These are phyloP conservation scores for Hormaphis cornu DNA, from an alignment of 1,140 invertebrate species.

Conservation along the genomic window DNA sequence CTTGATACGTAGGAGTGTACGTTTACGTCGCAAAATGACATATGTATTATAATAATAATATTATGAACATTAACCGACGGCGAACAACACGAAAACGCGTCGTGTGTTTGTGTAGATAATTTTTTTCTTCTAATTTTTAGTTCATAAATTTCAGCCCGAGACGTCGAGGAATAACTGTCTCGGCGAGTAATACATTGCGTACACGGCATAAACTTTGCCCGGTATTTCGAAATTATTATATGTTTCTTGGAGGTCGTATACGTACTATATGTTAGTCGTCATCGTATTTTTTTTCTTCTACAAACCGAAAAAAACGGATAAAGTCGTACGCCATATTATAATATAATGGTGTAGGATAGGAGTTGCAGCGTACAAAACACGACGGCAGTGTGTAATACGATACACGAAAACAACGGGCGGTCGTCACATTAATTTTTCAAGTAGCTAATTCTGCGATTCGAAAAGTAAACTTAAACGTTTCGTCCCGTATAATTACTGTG, in stretches of 20 bases:
- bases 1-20: no score
- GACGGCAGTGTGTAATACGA: slow-evolving; percentile 17
- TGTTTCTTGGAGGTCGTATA: not conserved
- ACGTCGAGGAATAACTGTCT: slow-evolving; percentile 7
- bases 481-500: not conserved
- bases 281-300: not conserved
- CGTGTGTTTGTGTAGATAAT: no score
- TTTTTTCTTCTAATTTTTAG: slow-evolving; percentile 13
- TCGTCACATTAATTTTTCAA: slow-evolving; percentile 26
- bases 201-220: slow-evolving; percentile 1
- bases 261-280: not conserved
- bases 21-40: no score
- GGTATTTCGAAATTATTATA: slow-evolving; percentile 19
- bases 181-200: not conserved
- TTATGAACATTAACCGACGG: no score
- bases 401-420: slow-evolving; percentile 12
- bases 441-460: not conserved
- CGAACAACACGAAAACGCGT: no score
- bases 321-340: not conserved
- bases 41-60: no score
- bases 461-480: slow-evolving; percentile 12
- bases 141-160: slow-evolving; percentile 2
- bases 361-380: not conserved
- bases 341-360: no score
- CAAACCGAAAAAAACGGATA: not conserved